Conservation (phyloP, 1,140 invertebrate species). For the Musca domestica region DNA sequence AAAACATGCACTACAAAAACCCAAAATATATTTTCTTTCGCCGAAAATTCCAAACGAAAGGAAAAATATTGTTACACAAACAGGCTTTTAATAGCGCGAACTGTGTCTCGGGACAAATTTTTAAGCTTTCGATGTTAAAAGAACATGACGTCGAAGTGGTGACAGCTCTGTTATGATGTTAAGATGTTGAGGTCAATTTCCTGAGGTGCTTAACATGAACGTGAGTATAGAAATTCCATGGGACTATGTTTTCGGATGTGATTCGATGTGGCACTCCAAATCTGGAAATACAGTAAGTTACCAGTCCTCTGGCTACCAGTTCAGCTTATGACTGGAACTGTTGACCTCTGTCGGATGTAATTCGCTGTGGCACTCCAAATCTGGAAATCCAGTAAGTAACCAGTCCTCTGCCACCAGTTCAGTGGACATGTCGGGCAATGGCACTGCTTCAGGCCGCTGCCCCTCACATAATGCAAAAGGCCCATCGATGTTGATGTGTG, state of each 20-base stretch:
- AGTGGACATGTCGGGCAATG: slow-evolving; percentile 39
- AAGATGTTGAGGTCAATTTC: slow-evolving; percentile 3
- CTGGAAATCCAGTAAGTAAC: neutral
- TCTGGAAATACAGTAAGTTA: too few species aligned
- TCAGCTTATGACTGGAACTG: too few species aligned
- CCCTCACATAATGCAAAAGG: too few species aligned
- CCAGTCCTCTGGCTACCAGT: too few species aligned
- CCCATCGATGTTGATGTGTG: slow-evolving; percentile 38
- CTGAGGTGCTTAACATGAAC: slow-evolving; percentile 31
- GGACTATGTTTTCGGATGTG: slow-evolving; percentile 23
- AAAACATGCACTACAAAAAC: too few species aligned
- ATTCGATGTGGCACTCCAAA: neutral
- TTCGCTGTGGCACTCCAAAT: too few species aligned
- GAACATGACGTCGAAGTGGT: too few species aligned
- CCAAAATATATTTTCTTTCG: too few species aligned
- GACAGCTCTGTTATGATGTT: slow-evolving; percentile 34
- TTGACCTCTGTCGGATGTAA: too few species aligned
- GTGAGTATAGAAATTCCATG: slow-evolving; percentile 29
- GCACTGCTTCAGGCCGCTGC: slow-evolving; percentile 44
- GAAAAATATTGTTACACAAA: too few species aligned
- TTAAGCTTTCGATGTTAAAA: neutral
- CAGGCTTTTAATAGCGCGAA: too few species aligned
- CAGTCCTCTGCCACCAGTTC: slow-evolving; percentile 38
- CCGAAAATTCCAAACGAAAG: too few species aligned
- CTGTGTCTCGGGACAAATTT: slow-evolving; percentile 13